Evolutionary conservation across 2,888 invertebrate genomes (phyloP), one percentile per base, ranked within the genome.

Genomic region (Punctoribates punctum): DNA sequence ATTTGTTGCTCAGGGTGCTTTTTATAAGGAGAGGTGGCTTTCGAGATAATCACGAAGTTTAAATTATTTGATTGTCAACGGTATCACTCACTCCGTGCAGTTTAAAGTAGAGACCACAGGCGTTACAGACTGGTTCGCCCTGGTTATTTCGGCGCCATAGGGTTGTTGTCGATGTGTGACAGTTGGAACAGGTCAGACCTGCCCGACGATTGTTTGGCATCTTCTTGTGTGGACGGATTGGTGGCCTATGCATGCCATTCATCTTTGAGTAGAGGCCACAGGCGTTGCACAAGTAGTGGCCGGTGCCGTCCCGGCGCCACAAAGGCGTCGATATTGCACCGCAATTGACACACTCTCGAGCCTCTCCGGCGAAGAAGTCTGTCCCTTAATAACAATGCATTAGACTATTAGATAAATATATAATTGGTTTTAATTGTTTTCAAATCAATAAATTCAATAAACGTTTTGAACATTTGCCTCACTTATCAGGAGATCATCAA

Each of bases 211-310:
- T 75, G 42, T 73, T 78, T 9, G 73, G 72, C 25, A 73, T 77
- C 74, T 77, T 77, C 48, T 78, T 78, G 23, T 75, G 75, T 29
- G 77, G 75, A 27, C 73, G 67, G n/a, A 73, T 77, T 13, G 77
- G 77, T 79, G 97, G 97, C 82, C 97, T 88, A 87, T 95, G 96
- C 88, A 95, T 93, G 83, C 96, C 96, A 87, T 97, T 98, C 94
- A 97, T 96, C 88, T 96, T 96, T 87, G 96, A 94, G 88, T 97
- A 98, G 78, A 97, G 90, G 79, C 97, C 97, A 86, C 97, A 97
- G 76, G 97, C 97, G 88, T 97, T 97, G 89, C 97, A 98, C 83
- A 96, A 88, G 86, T 96, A 97, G 87, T 97, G 95, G 34, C 96
- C 96, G 77, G 95, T 95, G 80, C 95, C 93, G 34, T 78, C 77